Percentiles rank a stretch among this genome's conserved stretches.
These are phyloP conservation scores for Papilio xuthus DNA, from an alignment of 1,140 invertebrate genomes.

Conservation along the genomic window DNA sequence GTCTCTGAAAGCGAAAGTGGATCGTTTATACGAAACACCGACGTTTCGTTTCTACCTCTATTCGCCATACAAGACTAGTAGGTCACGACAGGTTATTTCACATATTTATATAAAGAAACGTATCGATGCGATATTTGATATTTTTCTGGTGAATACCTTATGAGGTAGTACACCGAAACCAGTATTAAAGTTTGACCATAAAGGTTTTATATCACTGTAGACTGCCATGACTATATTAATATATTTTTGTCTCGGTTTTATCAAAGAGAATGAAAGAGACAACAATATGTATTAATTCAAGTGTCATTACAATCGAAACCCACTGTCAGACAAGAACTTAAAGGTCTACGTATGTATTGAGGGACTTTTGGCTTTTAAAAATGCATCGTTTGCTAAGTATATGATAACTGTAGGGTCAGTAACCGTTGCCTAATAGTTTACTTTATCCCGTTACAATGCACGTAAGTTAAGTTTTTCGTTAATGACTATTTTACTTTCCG, in stretches of 20 bases:
- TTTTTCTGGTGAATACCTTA: background rate
- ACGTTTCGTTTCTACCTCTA: slow-evolving; percentile 6
- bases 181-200: background rate
- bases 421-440: slow-evolving; percentile 27
- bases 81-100: slow-evolving; percentile 17
- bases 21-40: background rate
- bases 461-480: slow-evolving; percentile 2
- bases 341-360: background rate
- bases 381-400: slow-evolving; percentile 39
- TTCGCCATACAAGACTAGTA: slow-evolving; percentile 3
- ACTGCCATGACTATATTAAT: background rate
- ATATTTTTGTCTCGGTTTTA: background rate
- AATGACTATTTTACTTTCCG: slow-evolving; percentile 28
- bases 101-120: background rate
- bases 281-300: background rate
- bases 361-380: background rate
- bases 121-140: background rate
- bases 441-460: slow-evolving; percentile 28
- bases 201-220: background rate
- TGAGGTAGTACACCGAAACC: background rate
- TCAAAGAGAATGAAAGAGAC: no score
- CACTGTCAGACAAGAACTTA: background rate
- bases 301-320: background rate
- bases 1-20: background rate
- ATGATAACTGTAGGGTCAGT: slow-evolving; percentile 40